phyloP scores from a whole-genome alignment of 2,888 invertebrate genomes.

The Heliconius ismenius region DNA sequence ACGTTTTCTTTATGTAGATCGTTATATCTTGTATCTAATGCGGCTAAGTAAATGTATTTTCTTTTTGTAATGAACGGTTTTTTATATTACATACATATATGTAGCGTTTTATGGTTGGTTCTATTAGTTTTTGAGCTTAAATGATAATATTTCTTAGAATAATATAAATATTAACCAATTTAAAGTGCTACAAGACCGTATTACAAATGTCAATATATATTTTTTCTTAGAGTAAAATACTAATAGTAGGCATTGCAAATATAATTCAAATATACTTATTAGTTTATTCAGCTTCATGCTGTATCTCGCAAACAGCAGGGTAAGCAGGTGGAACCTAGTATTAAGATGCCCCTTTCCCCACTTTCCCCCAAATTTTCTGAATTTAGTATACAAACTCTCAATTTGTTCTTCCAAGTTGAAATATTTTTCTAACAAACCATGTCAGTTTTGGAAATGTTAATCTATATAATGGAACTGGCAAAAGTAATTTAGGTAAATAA shows the following conservation, averaged over 20 bases:
- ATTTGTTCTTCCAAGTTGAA: neutral
- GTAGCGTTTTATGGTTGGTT: neutral
- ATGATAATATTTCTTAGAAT: no score
- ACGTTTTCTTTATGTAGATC: constrained; percentile 33
- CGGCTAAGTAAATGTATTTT: constrained; percentile 17
- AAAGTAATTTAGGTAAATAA: constrained; percentile 24
- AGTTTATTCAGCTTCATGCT: no score
- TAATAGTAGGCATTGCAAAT: no score
- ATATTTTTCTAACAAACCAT: neutral
- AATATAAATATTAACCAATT: neutral
- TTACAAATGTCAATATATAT: no score
- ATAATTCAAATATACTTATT: no score
- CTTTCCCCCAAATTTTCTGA: no score
- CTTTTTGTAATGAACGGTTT: constrained; percentile 14
- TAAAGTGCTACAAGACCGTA: neutral
- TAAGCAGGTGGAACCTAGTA: no score
- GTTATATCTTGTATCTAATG: constrained; percentile 31
- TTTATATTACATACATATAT: neutral
- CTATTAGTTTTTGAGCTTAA: neutral
- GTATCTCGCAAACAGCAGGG: no score
- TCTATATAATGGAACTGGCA: neutral
- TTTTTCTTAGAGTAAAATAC: no score
- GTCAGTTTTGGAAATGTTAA: neutral
- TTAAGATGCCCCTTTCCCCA: no score
- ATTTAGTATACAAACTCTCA: neutral